These are phyloP conservation scores for Noctuana brunneofusca DNA, from an alignment of 2,888 invertebrate species.

Conservation along the genomic window DNA sequence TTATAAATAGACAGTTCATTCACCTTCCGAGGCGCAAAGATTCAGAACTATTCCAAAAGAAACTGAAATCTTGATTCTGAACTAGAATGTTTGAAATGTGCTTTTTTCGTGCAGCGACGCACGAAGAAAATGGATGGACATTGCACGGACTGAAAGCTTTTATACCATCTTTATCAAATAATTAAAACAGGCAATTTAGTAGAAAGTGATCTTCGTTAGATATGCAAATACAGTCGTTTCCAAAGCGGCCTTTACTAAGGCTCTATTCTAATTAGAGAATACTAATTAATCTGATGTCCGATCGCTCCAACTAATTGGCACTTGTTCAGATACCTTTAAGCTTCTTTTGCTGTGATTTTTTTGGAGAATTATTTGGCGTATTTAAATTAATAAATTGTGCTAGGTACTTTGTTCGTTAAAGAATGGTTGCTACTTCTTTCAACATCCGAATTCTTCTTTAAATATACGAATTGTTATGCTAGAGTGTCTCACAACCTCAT, in stretches of 20 bases:
- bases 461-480: too few relatives aligned
- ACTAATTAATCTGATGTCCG: slow-evolving; percentile 28
- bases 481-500: too few relatives aligned
- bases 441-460: too few relatives aligned
- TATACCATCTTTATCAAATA: slow-evolving; percentile 6
- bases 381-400: too few relatives aligned
- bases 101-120: too few relatives aligned
- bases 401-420: too few relatives aligned
- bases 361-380: not conserved
- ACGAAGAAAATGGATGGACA: too few relatives aligned
- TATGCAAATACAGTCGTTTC: slow-evolving; percentile 21
- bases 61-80: slow-evolving; percentile 3
- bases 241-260: slow-evolving; percentile 11
- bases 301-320: slow-evolving; percentile 20
- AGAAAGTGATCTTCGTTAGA: slow-evolving; percentile 23
- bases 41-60: slow-evolving; percentile 28
- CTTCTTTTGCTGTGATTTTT: not conserved
- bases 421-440: too few relatives aligned
- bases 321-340: slow-evolving; percentile 19
- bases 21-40: slow-evolving; percentile 25
- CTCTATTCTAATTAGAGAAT: slow-evolving; percentile 28
- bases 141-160: too few relatives aligned
- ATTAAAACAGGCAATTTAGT: slow-evolving; percentile 18
- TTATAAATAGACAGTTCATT: slow-evolving; percentile 39
- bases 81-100: not conserved